Base-by-base conservation (phyloP, 2,797 vertebrate genomes). In the Chaenodraco wilsoni region DNA sequence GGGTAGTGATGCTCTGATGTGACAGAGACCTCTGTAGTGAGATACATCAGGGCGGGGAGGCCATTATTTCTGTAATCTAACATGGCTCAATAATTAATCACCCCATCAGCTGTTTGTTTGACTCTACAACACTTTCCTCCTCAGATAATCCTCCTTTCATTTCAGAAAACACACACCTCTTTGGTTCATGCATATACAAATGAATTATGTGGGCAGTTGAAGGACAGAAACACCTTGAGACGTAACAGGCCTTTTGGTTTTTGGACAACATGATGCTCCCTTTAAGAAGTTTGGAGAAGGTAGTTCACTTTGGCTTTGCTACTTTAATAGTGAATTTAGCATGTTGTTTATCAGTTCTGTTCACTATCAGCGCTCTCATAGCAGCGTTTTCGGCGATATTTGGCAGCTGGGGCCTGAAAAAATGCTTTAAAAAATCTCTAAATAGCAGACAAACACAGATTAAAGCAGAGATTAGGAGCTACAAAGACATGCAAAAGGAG, bases 51-150 rank as follows among this genome's bases (percentile, higher is more conserved):
- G 81, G 82, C 49, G 21, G 72, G 87, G 71, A 89, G 90, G 88
- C 85, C 78, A 93, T 93, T 92, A 89, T 91, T 88, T 93, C 82
- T 64, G 89, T 90, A 92, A 93, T 92, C 88, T 86, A 82, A 86
- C 75, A 70, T 12, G 45, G 79, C 87, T 95, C 83, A 95, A 93
- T 94, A 93, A 94, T 94, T 93, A 93, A 95, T 92, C 89, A 87
- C 88, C 76, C 84, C 78, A 93, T 94, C 92, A 92, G 64, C 82
- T 89, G 88, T 88, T 91, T 94, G 87, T 94, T 93, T 93, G 91
- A 94, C 89, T 88, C 85, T 91, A 81, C 84, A 89, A 90, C 89
- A 91, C 65, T 76, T 61, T 46, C 77, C 74, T 75, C 56, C 81
- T 86, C 88, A 90, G 93, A 83, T 88, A 93, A 91, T 86, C 81